phyloP scores from a whole-genome alignment of 2,888 invertebrate genomes.

The Andrena marginata region DNA sequence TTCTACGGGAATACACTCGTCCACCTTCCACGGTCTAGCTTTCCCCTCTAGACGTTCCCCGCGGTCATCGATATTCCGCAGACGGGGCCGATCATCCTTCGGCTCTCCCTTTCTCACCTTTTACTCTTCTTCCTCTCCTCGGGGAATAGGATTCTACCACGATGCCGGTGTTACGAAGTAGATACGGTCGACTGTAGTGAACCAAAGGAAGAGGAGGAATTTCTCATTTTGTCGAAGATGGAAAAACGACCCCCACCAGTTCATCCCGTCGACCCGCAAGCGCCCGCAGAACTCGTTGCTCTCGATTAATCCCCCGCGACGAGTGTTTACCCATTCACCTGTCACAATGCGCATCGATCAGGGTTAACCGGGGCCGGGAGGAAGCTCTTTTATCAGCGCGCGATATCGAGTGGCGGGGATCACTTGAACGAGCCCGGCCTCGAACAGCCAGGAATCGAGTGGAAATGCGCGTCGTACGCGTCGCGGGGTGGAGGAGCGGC shows the following conservation, averaged over 20 bases:
- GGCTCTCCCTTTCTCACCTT: neutral
- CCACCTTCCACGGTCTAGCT: conserved; percentile 3
- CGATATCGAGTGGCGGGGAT: conserved; percentile 51
- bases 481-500: conserved; percentile 23
- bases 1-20: conserved; percentile 49
- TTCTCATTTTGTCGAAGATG: neutral
- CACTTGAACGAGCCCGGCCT: conserved; percentile 42
- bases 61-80: conserved; percentile 43
- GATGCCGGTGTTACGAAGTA: neutral
- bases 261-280: neutral
- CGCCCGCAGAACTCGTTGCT: neutral
- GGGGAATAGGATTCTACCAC: neutral
- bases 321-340: conserved; percentile 55
- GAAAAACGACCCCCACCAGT: neutral
- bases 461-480: conserved; percentile 5
- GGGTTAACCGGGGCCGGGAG: conserved; percentile 23
- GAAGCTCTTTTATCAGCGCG: conserved; percentile 49
- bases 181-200: neutral
- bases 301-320: conserved; percentile 21
- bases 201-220: neutral
- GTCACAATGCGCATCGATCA: conserved; percentile 52
- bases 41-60: neutral
- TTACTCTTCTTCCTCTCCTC: neutral
- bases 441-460: conserved; percentile 8
- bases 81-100: conserved; percentile 2